Base-by-base conservation (phyloP, 2,888 invertebrate species). In the Nezara viridula region DNA sequence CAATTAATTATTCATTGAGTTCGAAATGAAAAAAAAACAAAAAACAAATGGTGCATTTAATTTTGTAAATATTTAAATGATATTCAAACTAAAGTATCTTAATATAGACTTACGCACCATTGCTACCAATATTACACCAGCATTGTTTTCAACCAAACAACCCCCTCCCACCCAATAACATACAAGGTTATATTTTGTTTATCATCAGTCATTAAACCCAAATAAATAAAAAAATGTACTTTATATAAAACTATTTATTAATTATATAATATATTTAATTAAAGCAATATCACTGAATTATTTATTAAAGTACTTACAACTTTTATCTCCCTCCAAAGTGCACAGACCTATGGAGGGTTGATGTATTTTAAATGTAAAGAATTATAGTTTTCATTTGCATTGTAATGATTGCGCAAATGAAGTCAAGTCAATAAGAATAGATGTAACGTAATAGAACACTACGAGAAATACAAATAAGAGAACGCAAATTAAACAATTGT, bases 201-300 rank as follows among this genome's bases (percentile, higher is more conserved):
- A 60, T 32, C 14, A 55, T 55, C n/a, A 55, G 16, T 55, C 16
- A 16, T 55, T 14, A 73, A 73, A 32, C 66, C 66, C 66, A 37
- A 73, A 32, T 16, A 66, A 32, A 32, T 73, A 5, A 7, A 19
- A 73, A 14, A 37, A 16, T 21, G 27, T 73, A 6, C 19, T 32
- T 32, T 6, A 19, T 32, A 73, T 37, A 73, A 19, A 37, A 37
- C 0, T 37, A 37, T 6, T 19, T 73, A 37, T 73, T 21, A 37
- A 19, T 21, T 6, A 73, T 32, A 2, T 73, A 21, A 19, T 37
- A 73, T 37, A 14, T 16, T 4, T 66, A 66, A 66, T 21, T 37
- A 73, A 73, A 73, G 66, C 66, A 73, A 73, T 73, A 73, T 73
- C 66, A 73, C 66, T 37, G 66, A 73, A 73, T 73, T 37, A 37